A percentile compares a stretch with the other conserved stretches of the same genome.
Conservation (phyloP, 2,797 vertebrate species). For the Paratrypauchen microcephalus region DNA sequence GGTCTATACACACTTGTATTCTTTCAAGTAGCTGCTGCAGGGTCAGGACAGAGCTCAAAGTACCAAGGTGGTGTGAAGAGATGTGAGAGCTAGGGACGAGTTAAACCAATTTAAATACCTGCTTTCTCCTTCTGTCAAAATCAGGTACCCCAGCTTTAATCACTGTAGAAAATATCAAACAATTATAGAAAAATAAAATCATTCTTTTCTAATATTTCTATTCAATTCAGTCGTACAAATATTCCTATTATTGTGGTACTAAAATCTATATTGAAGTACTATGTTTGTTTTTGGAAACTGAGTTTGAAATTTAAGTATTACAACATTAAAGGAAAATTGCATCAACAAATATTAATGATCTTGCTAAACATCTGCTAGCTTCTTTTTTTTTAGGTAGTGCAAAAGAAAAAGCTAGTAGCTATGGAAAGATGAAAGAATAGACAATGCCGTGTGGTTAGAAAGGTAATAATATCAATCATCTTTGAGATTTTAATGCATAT, state of each 20-base stretch:
- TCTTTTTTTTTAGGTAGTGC: too few species aligned
- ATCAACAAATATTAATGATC: slow-evolving; percentile 43
- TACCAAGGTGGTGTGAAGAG: neutral
- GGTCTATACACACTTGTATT: neutral
- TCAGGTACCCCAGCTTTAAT: too few species aligned
- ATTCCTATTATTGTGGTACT: too few species aligned
- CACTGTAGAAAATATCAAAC: too few species aligned
- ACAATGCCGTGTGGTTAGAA: slow-evolving; percentile 35
- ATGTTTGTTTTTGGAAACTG: neutral
- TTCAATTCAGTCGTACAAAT: too few species aligned
- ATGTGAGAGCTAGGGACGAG: too few species aligned
- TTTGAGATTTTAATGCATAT: slow-evolving; percentile 16
- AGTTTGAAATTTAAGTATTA: neutral
- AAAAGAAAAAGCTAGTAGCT: neutral
- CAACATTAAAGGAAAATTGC: neutral
- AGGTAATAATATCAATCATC: neutral
- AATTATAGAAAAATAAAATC: too few species aligned
- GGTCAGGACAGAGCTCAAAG: neutral
- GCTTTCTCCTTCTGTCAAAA: too few species aligned
- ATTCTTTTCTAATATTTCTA: too few species aligned
- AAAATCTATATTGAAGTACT: too few species aligned
- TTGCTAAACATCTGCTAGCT: slow-evolving; percentile 35
- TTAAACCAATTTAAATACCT: too few species aligned
- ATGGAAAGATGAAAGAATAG: slow-evolving; percentile 23
- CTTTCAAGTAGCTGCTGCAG: slow-evolving; percentile 16